Conservation (phyloP, 1,140 invertebrate genomes). For the Drosophila truncata region DNA sequence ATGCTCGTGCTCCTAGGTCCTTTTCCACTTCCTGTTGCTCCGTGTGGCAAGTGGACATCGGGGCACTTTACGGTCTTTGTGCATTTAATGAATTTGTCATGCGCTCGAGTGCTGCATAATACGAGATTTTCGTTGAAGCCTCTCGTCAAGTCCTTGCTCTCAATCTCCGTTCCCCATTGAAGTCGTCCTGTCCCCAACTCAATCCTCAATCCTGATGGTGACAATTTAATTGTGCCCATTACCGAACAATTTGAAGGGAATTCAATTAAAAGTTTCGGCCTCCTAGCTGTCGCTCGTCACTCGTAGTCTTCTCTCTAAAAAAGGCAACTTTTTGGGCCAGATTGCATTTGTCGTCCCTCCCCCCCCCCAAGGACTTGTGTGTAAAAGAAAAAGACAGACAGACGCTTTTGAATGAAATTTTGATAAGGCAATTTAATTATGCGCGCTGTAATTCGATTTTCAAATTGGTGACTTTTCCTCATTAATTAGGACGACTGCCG, state of each 20-base stretch:
- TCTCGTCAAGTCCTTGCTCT: conserved; percentile 14
- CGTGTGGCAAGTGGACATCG: conserved; percentile 24
- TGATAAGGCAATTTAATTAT: conserved; percentile 82
- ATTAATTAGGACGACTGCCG: conserved; percentile 64
- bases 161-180: conserved; percentile 13
- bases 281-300: conserved; percentile 36
- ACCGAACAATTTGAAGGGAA: conserved; percentile 72
- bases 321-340: conserved; percentile 47
- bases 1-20: conserved; percentile 6
- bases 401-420: conserved; percentile 73
- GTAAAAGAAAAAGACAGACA: conserved; percentile 22
- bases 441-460: conserved; percentile 73
- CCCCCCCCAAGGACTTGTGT: background rate
- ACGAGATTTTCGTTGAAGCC: conserved; percentile 59
- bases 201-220: conserved; percentile 47
- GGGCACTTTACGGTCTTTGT: conserved; percentile 72
- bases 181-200: conserved; percentile 1
- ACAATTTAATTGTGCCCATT: conserved; percentile 80
- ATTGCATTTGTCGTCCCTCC: conserved; percentile 18
- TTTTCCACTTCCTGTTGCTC: conserved; percentile 17
- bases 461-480: conserved; percentile 68
- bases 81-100: conserved; percentile 78
- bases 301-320: background rate
- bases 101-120: conserved; percentile 66
- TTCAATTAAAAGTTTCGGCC: conserved; percentile 79